Evolutionary conservation across 2,888 invertebrate species (phyloP), one percentile per base, ranked within the genome.

Genomic region (Caenorhabditis afra): DNA sequence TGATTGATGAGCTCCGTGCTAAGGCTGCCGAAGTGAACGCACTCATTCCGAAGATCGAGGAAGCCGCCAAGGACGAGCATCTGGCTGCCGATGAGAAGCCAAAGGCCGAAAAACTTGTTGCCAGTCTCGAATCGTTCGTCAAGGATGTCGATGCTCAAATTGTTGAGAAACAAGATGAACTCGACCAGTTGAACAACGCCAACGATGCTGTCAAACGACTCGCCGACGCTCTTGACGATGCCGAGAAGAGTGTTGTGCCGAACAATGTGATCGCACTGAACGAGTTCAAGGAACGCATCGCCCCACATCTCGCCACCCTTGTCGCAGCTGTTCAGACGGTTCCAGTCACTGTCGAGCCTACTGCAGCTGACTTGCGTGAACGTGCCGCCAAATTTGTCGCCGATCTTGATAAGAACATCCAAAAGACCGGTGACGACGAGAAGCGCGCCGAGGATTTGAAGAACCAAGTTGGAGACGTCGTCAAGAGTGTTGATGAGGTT

Each of bases 211-310:
- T 78, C 58, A 66, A 66, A 41, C 68, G 77, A 64, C 77, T 83
- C 16, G 66, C 65, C 35, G 79, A 78, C 67, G 81, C 84, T 37
- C 75, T 84, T n/a, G 71, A 74, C 65, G 76, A 77, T 35, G 66
- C 75, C 39, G 68, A 73, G 12, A 71, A 67, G 47, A 55, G 47
- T 29, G 62, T 58, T 44, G 59, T 59, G 22, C 75, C 70, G 14
- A 70, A 41, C 50, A 65, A 62, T n/a, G 59, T 57, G 18, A 22
- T 53, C 58, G 75, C 79, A 44, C 62, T 71, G 64, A 79, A 62
- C 50, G 73, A 77, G 47, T 77, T 77, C 70, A 77, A 77, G 61
- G 64, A 64, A 52, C 52, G 57, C 58, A 64, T 70, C 53, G 52
- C 58, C 49, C 70, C 77, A 64, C 70, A 68, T 20, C 49, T 77